Base-by-base conservation (phyloP, 2,113 vertebrate genomes). In the Crotalus horridus region DNA sequence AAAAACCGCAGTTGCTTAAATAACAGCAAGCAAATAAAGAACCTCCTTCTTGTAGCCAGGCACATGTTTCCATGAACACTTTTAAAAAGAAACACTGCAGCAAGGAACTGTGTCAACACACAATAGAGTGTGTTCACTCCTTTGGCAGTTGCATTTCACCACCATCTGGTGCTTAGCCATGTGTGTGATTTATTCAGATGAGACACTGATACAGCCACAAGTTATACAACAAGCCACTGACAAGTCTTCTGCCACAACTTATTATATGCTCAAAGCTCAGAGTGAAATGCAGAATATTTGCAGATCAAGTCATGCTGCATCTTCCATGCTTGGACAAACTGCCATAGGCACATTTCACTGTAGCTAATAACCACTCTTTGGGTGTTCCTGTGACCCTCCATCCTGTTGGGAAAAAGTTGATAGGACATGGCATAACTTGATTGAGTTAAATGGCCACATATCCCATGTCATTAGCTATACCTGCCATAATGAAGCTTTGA, bases 131-230 rank as follows among this genome's bases (percentile, higher is more conserved):
- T 51, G 89, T 95, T 93, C 94, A 91, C 94, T 93, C 96, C 95
- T 92, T 96, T 94, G 94, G 88, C 94, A 94, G 95, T 55, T 96
- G 92, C 93, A 3, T 97, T 97, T 95, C 95, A 92, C 91, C 64
- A 43, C 92, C 88, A 20, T 48, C 93, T 94, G 94, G 92, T 92
- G 95, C 96, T 96, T 95, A 95, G 89, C 15, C 91, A 74, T 95
- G 95, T 95, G 92, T 96, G 87, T 96, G 96, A 97, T 97, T 97
- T 97, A 97, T 97, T 98, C 96, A 97, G 93, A 74, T 96, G 93
- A 74, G 93, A 89, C 86, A 17, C 94, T 94, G 95, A 96, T 94
- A 53, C 95, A 90, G 94, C 91, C 89, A 23, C 92, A 94, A 89
- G 90, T 85, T 96, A 87, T 92, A 93, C 91, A 94, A 95, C 93